Percentiles rank a stretch among this genome's conserved stretches.
phyloP scores from a whole-genome alignment of 2,888 invertebrate genomes.

The Oxytorus armatus region DNA sequence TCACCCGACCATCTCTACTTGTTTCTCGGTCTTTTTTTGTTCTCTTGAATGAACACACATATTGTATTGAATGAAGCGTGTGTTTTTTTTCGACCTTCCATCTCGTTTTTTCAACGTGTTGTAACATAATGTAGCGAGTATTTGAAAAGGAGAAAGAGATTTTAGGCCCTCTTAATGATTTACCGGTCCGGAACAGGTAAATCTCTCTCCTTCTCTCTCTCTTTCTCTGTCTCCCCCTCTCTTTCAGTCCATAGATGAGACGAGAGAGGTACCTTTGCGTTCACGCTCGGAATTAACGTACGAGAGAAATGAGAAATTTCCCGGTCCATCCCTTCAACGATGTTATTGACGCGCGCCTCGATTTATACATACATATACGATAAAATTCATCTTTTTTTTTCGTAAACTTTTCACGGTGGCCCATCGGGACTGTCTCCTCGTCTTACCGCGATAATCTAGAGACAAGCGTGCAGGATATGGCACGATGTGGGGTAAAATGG shows the following conservation, averaged over 20 bases:
- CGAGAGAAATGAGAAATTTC: constrained; percentile 73
- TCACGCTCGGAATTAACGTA: constrained; percentile 51
- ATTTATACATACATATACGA: constrained; percentile 30
- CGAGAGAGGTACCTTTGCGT: not conserved
- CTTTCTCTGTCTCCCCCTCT: constrained; percentile 10
- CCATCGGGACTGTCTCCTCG: constrained; percentile 39
- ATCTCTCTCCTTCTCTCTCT: constrained; percentile 24
- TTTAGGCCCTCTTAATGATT: constrained; percentile 61
- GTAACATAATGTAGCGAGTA: constrained; percentile 60
- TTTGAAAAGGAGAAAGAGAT: constrained; percentile 38
- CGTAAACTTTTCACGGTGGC: constrained; percentile 72
- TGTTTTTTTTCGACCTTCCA: constrained; percentile 49
- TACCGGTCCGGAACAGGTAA: constrained; percentile 67
- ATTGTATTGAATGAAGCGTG: constrained; percentile 41
- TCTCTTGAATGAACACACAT: constrained; percentile 48
- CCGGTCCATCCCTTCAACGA: constrained; percentile 65
- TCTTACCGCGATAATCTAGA: constrained; percentile 57
- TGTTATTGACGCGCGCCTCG: constrained; percentile 63
- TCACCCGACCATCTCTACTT: not conserved
- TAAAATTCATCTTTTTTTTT: not conserved
- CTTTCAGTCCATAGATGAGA: not conserved
- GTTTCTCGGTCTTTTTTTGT: constrained; percentile 10
- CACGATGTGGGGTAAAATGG: constrained; percentile 17
- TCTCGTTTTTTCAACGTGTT: constrained; percentile 43
- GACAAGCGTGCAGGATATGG: constrained; percentile 9